These are phyloP conservation scores for Hydrolagus affinis DNA, from an alignment of 2,113 vertebrate genomes.

Conservation along the genomic window DNA sequence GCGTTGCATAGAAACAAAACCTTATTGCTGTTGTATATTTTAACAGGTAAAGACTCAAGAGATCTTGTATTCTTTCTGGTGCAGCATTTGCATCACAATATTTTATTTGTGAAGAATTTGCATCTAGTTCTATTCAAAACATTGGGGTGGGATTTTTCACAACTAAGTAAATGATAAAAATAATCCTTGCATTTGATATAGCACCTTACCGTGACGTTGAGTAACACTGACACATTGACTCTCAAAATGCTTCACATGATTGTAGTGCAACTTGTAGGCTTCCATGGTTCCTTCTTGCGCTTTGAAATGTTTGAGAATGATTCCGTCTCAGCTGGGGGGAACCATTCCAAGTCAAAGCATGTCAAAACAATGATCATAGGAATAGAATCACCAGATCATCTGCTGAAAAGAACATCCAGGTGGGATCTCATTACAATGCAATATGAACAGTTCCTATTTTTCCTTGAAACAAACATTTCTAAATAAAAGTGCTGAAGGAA, in stretches of 20 bases:
- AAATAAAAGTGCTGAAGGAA: no score
- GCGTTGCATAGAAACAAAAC: neutral
- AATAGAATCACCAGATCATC: neutral
- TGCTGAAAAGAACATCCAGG: neutral
- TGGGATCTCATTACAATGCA: neutral
- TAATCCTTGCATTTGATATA: no score
- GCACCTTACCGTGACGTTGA: no score
- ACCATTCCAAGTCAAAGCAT: neutral
- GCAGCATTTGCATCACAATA: neutral
- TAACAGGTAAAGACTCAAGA: neutral
- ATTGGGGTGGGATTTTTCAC: neutral
- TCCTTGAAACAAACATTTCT: neutral
- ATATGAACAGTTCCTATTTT: neutral
- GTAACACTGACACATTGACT: no score
- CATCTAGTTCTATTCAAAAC: neutral
- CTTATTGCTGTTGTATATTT: neutral
- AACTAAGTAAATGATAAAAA: neutral
- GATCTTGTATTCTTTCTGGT: neutral
- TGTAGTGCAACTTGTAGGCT: no score
- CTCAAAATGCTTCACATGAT: no score
- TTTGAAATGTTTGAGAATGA: neutral
- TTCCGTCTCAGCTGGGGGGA: neutral
- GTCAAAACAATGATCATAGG: neutral
- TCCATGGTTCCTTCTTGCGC: neutral
- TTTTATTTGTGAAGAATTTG: neutral